These are phyloP conservation scores for Nycticryphes semicollaris DNA, from an alignment of 2,113 vertebrate species.

Conservation along the genomic window DNA sequence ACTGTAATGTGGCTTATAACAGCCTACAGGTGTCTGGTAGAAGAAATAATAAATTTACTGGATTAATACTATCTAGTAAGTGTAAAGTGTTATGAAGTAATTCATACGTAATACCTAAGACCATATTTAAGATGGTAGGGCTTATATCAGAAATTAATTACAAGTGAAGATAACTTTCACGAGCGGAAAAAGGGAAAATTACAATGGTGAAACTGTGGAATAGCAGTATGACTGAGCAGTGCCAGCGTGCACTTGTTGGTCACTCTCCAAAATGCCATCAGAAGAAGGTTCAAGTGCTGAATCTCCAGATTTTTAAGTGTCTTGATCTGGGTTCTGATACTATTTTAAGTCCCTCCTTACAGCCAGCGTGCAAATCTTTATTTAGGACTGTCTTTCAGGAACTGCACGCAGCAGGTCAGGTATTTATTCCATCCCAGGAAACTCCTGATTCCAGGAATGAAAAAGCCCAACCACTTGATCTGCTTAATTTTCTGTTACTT, in stretches of 20 bases:
- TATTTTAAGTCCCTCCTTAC: neutral
- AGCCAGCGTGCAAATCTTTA: neutral
- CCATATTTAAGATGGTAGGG: neutral
- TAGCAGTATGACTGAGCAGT: neutral
- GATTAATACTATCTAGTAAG: neutral
- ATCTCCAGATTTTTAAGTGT: neutral
- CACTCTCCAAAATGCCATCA: neutral
- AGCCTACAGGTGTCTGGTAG: neutral
- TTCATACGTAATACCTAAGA: neutral
- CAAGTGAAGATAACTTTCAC: neutral
- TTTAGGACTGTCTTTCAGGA: constrained; percentile 41
- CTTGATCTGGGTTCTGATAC: neutral
- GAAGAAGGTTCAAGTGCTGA: neutral
- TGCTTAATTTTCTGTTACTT: neutral
- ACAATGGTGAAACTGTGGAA: neutral
- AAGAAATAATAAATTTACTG: neutral
- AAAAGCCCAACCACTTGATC: neutral
- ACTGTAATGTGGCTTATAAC: neutral
- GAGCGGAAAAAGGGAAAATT: neutral
- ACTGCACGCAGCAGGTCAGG: neutral
- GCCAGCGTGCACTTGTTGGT: neutral
- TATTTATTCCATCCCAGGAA: constrained; percentile 25
- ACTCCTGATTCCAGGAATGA: neutral
- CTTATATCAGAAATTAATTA: neutral
- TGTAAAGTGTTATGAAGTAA: neutral